Evolutionary conservation across 1,140 invertebrate genomes (phyloP), one percentile per base, ranked within the genome.

Genomic region (Drosophila guanche): DNA sequence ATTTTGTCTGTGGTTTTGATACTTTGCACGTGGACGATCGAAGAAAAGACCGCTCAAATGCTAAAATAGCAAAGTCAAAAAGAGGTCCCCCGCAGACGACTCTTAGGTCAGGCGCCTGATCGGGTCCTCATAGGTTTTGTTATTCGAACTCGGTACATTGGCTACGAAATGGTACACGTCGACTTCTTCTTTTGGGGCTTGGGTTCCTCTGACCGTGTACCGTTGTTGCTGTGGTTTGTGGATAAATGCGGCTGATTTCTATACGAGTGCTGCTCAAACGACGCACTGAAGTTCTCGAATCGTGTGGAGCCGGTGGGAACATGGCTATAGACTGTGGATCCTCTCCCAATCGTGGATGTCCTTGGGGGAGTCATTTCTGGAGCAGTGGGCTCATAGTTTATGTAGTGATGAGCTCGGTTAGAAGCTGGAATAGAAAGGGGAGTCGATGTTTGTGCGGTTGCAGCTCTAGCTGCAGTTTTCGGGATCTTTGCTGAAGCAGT

Each of bases 81-180:
- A 74, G 53, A 52, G 70, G 60, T 65, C 37, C 14, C 14, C 7
- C 6, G 33, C 59, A 12, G 42, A 27, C 33, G 40, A 59, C 45
- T 55, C 46, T 59, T 56, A 33, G 5, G 20, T 33, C 45, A 62
- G 55, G 69, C 47, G 14, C 25, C 42, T 45, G 59, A 25, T 5
- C 12, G 5, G 41, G 12, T 65, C 47, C 70, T 42, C 70, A 57
- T 74, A 74, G 25, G 56, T 59, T 46, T 29, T 45, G 40, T 48
- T 37, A 46, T 59, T 45, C 57, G 23, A 52, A 23, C 12, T 46
- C 58, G 20, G 53, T 46, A 53, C 63, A 43, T 22, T 27, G 62
- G 29, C 66, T 84, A 84, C 65, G 67, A 86, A 76, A 84, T 73
- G 46, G 76, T 43, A 50, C 80, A 84, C 3, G 0, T 63, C 16